These are phyloP conservation scores for Oceanodroma leucorhoa DNA, from an alignment of 2,797 vertebrate species.

Conservation along the genomic window DNA sequence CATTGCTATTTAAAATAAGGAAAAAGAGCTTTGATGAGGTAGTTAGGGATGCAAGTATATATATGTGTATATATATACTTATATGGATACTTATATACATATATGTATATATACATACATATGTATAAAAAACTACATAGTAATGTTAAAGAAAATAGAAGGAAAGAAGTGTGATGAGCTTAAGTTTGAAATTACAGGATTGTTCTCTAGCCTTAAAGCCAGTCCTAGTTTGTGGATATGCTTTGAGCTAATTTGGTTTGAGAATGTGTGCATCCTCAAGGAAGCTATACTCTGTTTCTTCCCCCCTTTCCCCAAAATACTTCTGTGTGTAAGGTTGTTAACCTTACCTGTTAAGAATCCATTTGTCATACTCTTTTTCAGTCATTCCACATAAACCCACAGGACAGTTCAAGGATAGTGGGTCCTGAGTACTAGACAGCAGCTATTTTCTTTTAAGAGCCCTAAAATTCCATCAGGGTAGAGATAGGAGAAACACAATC, in stretches of 20 bases:
- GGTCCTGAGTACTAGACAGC: neutral
- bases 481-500: neutral
- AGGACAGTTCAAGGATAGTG: neutral
- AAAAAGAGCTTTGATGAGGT: neutral
- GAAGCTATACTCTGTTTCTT: neutral
- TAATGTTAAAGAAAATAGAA: neutral
- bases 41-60: neutral
- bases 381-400: neutral
- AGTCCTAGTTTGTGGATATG: neutral
- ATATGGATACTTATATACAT: neutral
- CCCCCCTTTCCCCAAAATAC: rapidly evolving
- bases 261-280: neutral
- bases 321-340: neutral
- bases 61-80: neutral
- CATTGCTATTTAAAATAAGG: neutral
- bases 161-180: neutral
- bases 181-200: neutral
- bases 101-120: neutral
- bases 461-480: neutral
- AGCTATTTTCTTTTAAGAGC: neutral
- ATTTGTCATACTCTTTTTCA: neutral
- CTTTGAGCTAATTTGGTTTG: neutral
- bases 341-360: neutral
- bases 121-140: neutral
- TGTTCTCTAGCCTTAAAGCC: neutral